Conservation (phyloP, 2,888 invertebrate species). For the Pristionchus mayeri region DNA sequence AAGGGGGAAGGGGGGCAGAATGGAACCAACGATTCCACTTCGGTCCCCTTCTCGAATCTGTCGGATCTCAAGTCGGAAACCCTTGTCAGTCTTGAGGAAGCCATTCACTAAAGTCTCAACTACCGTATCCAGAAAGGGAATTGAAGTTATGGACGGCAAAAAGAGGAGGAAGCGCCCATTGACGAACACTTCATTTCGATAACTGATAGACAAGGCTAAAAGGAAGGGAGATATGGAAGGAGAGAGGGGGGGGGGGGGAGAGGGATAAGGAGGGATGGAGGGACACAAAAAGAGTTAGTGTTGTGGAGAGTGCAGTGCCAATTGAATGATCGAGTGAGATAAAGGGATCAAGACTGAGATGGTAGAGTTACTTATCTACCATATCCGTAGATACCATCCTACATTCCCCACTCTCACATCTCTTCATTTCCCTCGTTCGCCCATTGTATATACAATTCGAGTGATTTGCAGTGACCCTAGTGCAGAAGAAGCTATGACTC, state of each 20-base stretch:
- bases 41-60: background rate
- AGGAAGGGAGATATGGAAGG: background rate
- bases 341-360: background rate
- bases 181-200: background rate
- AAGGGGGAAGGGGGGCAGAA: background rate
- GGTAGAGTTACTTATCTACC: background rate
- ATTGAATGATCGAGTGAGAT: background rate
- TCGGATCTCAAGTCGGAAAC: background rate
- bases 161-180: background rate
- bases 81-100: background rate
- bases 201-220: constrained; percentile 20
- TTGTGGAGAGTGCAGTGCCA: background rate
- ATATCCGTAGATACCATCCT: background rate
- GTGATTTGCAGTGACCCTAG: background rate
- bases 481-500: background rate
- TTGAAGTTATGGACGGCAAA: background rate
- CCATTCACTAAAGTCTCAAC: background rate
- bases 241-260: background rate
- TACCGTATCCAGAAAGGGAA: background rate
- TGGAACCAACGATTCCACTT: background rate
- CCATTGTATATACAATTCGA: background rate
- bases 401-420: background rate
- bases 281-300: constrained; percentile 5
- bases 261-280: background rate
- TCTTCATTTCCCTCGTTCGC: background rate